Evolutionary conservation across 2,888 invertebrate genomes (phyloP).

Genomic region (Creontiades dilutus): DNA sequence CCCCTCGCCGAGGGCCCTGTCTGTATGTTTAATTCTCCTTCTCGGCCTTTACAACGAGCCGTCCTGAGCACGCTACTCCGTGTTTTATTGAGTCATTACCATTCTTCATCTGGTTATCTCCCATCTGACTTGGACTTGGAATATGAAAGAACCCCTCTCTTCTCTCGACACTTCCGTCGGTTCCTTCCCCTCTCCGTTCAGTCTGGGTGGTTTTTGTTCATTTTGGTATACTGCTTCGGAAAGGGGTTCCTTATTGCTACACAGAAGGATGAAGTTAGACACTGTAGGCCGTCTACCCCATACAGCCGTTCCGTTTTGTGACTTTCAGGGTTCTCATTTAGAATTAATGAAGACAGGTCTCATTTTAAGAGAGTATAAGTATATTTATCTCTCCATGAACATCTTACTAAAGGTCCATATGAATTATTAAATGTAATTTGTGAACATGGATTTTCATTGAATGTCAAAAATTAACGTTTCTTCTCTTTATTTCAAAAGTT

Average conservation of each 20-base stretch:
- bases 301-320: too few species aligned
- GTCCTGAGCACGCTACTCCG: slow-evolving; percentile 54
- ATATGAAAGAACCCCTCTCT: slow-evolving; percentile 66
- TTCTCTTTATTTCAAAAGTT: too few species aligned
- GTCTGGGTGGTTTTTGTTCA: slow-evolving; percentile 43
- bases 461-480: too few species aligned
- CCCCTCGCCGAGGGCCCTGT: background rate
- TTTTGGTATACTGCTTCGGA: background rate
- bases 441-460: too few species aligned
- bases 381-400: too few species aligned
- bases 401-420: too few species aligned
- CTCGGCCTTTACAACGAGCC: slow-evolving; percentile 27
- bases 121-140: slow-evolving; percentile 63
- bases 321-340: too few species aligned
- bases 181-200: background rate
- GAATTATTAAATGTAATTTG: too few species aligned
- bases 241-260: background rate
- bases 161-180: slow-evolving; percentile 34
- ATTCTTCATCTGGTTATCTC: slow-evolving; percentile 61
- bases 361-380: too few species aligned
- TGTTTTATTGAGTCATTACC: slow-evolving; percentile 69
- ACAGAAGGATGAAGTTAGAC: background rate
- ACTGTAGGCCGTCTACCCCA: too few species aligned
- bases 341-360: too few species aligned
- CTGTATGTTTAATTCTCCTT: slow-evolving; percentile 53